Evolutionary conservation across 1,140 invertebrate genomes (phyloP), one percentile per base, ranked within the genome.

Genomic region (Drosophila oshimai): DNA sequence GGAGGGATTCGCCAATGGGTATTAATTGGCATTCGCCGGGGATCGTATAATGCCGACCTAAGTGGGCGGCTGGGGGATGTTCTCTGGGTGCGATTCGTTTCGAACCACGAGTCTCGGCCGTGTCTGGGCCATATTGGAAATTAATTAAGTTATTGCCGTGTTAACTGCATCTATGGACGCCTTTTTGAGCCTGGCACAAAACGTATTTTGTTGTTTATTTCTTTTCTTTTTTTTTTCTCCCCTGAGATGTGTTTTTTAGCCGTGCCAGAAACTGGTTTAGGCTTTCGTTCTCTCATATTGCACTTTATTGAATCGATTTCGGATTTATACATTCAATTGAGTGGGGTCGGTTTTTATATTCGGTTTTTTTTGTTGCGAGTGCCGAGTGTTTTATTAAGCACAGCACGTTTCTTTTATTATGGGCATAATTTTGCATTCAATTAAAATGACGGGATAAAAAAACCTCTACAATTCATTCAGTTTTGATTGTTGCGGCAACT

Each of bases 21-120:
- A 71, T 65, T 81, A 80, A 80, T 80, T 71, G 24, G 9, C 58
- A 67, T 65, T 67, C 58, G 61, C 18, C 28, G 18, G 33, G 62
- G 62, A 67, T 64, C 42, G 24, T 50, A 65, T 65, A 75, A 76
- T 39, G 50, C 22, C 26, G 6, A 17, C 39, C 49, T 76, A 81
- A 80, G 65, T 81, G 67, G 72, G 72, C 31, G 77, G 49, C 33
- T 33, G 53, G 24, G 36, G 61, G 41, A 39, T 26, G 36, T 12
- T 10, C 24, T 31, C 18, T 12, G 17, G n/a, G 13, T 33, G 51
- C 12, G 49, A 49, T 58, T 46, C 31, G 42, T 22, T 37, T 6
- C 33, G 33, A 62, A 26, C 42, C 75, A 79, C 75, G 75, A 68
- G 62, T 42, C 17, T 3, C 4, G 0, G 2, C 61, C 75, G 69